Evolutionary conservation across 2,113 vertebrate genomes (phyloP).

Genomic region (Calidris pygmaea): DNA sequence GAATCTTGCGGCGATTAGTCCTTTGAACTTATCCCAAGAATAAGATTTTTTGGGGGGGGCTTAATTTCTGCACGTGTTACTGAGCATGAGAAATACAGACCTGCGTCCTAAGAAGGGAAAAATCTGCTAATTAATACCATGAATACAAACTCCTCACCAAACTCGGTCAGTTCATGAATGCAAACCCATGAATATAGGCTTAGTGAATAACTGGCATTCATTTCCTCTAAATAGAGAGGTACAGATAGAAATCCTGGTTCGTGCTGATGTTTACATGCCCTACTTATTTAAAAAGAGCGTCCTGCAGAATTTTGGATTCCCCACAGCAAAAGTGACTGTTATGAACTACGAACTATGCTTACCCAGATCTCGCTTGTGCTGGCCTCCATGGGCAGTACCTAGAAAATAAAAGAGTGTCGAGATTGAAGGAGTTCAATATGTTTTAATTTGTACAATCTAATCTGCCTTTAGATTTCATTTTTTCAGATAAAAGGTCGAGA

Average conservation of each 20-base stretch:
- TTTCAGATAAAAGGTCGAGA: neutral
- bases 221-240: constrained; percentile 54
- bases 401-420: neutral
- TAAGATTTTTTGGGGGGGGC: neutral
- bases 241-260: constrained; percentile 48
- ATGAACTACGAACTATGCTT: neutral
- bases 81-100: neutral
- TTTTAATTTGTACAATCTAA: neutral
- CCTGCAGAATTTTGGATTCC: constrained; percentile 48
- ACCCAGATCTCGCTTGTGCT: neutral
- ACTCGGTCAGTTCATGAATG: neutral
- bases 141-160: neutral
- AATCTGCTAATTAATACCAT: constrained; percentile 17
- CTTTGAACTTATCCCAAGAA: neutral
- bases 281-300: constrained; percentile 51
- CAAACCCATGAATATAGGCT: neutral
- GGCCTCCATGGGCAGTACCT: neutral
- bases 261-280: constrained; percentile 58
- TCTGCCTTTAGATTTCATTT: neutral
- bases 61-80: neutral
- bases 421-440: neutral
- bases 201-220: constrained; percentile 59
- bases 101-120: constrained; percentile 8
- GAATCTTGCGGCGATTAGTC: neutral
- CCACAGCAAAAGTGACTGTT: constrained; percentile 19